Base-by-base conservation (phyloP, 2,888 invertebrate genomes). In the Cloeon dipterum region DNA sequence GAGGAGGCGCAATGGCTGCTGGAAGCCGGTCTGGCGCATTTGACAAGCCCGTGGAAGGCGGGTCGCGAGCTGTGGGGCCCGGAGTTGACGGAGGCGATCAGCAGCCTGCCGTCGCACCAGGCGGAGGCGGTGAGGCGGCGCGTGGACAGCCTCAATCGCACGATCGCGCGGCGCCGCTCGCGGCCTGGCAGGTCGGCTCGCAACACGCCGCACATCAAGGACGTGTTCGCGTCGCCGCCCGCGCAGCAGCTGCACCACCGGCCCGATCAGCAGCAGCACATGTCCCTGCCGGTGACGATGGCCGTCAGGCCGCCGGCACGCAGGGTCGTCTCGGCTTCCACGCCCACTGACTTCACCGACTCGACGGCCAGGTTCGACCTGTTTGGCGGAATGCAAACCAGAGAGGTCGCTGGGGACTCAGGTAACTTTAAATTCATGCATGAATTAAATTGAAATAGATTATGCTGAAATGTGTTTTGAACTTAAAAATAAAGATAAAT, bases 1-100 rank as follows among this genome's bases (percentile, higher is more conserved):
- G 66, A 71, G 49, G 79, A 79, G 49, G 68, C 74, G 8, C 75
- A 74, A 54, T 79, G 78, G 72, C 60, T 79, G 35, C 68, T 69
- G 41, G 66, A 74, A 20, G 77, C 75, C 1, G 81, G 79, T 2
- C 62, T 77, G 46, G 68, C 68, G 0, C 69, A 74, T 45, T 61
- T 81, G 44, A 68, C 73, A 35, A 72, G 70, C 44, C 67, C 74
- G 13, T 74, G 72, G 63, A 68, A 69, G 52, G 68, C 68, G 23
- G 76, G 75, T 18, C 62, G 68, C 47, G 71, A 71, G 51, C 70
- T 74, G 42, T 59, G 65, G 32, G 71, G 72, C 52, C 63, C 66
- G 42, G 66, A 73, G 53, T 63, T 74, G 54, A 65, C 68, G 50
- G 60, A 68, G 45, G 62, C 68, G 23, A 59, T 70, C 46, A 54